Percentiles rank a stretch among this genome's conserved stretches.
phyloP scores from a whole-genome alignment of 1,140 invertebrate species.

The Octopus sinensis region DNA sequence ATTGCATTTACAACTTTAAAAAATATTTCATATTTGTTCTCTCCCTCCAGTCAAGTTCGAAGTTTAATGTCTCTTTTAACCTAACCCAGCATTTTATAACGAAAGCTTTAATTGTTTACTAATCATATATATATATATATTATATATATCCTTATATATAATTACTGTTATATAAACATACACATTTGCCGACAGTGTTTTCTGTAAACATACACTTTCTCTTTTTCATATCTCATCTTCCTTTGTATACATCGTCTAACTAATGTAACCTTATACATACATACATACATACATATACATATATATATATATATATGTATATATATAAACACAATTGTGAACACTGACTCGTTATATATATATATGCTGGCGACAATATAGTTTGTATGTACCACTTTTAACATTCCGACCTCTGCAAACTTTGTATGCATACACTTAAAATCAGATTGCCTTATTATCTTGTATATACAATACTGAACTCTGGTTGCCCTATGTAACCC shows the following conservation, averaged over 20 bases:
- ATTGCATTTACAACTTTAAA: too few relatives aligned
- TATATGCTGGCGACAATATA: neutral
- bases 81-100: too few relatives aligned
- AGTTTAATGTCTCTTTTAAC: too few relatives aligned
- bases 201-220: neutral
- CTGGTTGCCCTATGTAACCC: too few relatives aligned
- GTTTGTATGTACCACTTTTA: too few relatives aligned
- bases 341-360: neutral
- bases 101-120: neutral
- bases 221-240: neutral
- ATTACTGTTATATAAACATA: neutral
- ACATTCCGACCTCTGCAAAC: too few relatives aligned
- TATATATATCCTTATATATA: neutral
- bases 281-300: neutral
- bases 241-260: neutral
- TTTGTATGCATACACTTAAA: too few relatives aligned
- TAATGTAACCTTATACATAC: neutral
- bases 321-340: neutral
- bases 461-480: too few relatives aligned
- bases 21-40: too few relatives aligned
- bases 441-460: too few relatives aligned
- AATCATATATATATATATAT: neutral
- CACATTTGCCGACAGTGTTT: neutral
- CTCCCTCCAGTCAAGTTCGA: too few relatives aligned
- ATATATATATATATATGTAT: neutral